These are phyloP conservation scores for Prosopocoilus inquinatus DNA, from an alignment of 2,888 invertebrate species.

Conservation along the genomic window DNA sequence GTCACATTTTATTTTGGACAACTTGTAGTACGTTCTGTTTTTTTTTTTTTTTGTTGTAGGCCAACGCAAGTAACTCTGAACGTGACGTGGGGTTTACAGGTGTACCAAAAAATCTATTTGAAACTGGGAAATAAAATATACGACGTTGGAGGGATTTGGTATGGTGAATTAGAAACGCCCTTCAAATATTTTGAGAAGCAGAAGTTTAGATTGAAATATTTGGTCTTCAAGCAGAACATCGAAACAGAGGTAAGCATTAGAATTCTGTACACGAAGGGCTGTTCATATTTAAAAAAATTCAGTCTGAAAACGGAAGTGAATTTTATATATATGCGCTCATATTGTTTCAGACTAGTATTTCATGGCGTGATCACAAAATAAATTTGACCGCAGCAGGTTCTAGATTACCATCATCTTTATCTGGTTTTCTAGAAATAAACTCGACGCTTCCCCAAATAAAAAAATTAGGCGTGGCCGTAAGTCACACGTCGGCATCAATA, in stretches of 20 bases:
- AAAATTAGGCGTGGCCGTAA: slow-evolving; percentile 24
- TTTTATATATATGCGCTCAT: no score
- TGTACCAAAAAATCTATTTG: slow-evolving; percentile 28
- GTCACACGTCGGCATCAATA: slow-evolving; percentile 16
- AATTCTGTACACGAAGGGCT: not conserved
- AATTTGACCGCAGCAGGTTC: slow-evolving; percentile 26
- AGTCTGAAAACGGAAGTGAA: no score
- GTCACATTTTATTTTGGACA: slow-evolving; percentile 9
- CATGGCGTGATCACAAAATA: slow-evolving; percentile 29
- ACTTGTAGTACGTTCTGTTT: not conserved
- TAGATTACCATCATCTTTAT: slow-evolving; percentile 21
- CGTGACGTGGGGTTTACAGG: slow-evolving; percentile 31
- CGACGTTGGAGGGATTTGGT: slow-evolving; percentile 31
- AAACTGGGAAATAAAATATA: slow-evolving; percentile 31
- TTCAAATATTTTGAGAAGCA: slow-evolving; percentile 31
- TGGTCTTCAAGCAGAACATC: slow-evolving; percentile 24
- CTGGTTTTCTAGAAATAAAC: slow-evolving; percentile 27
- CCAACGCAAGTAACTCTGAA: slow-evolving; percentile 31
- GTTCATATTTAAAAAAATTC: no score
- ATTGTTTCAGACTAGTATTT: slow-evolving; percentile 25
- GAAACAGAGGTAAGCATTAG: slow-evolving; percentile 29
- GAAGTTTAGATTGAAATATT: slow-evolving; percentile 28
- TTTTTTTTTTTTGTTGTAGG: slow-evolving; percentile 26
- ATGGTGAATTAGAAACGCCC: slow-evolving; percentile 32
- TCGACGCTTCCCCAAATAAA: slow-evolving; percentile 30